Evolutionary conservation across 2,888 invertebrate species (phyloP).

Genomic region (Perizoma flavofasciatum): DNA sequence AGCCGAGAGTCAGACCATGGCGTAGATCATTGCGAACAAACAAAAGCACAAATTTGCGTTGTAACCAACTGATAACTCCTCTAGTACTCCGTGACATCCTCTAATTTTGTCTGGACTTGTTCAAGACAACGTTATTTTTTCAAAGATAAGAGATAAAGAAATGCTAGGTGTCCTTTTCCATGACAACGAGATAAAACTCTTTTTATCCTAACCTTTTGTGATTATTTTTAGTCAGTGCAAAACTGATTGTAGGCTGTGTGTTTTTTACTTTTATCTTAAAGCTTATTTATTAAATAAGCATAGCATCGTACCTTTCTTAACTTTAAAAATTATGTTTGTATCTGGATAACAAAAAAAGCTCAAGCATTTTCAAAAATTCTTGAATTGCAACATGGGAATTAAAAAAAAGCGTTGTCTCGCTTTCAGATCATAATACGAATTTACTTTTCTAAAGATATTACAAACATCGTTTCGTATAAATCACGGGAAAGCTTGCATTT

Average conservation of each 20-base stretch:
- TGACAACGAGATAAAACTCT: slow-evolving; percentile 54
- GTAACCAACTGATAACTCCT: slow-evolving; percentile 77
- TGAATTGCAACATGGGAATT: slow-evolving; percentile 10
- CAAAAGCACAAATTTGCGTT: slow-evolving; percentile 80
- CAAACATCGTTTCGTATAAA: slow-evolving; percentile 68
- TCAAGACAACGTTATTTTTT: slow-evolving; percentile 64
- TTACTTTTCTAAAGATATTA: slow-evolving; percentile 55
- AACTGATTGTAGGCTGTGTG: slow-evolving; percentile 29
- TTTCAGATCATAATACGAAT: slow-evolving; percentile 42
- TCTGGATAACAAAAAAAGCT: slow-evolving; percentile 4
- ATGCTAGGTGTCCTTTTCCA: slow-evolving; percentile 53
- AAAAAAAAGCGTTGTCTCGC: slow-evolving; percentile 15
- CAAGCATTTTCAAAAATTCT: background rate
- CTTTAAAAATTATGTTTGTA: background rate
- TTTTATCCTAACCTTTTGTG: slow-evolving; percentile 46
- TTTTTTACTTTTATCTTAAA: slow-evolving; percentile 33
- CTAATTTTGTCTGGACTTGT: slow-evolving; percentile 62
- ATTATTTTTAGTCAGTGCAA: slow-evolving; percentile 48
- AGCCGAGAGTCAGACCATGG: slow-evolving; percentile 41
- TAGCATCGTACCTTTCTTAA: slow-evolving; percentile 25
- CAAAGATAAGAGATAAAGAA: slow-evolving; percentile 58
- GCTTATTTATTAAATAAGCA: slow-evolving; percentile 35
- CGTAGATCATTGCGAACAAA: slow-evolving; percentile 65
- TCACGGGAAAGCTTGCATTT: slow-evolving; percentile 73
- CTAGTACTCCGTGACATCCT: slow-evolving; percentile 57